These are phyloP conservation scores for Drosophila miranda DNA, from an alignment of 1,140 invertebrate genomes.

Conservation along the genomic window DNA sequence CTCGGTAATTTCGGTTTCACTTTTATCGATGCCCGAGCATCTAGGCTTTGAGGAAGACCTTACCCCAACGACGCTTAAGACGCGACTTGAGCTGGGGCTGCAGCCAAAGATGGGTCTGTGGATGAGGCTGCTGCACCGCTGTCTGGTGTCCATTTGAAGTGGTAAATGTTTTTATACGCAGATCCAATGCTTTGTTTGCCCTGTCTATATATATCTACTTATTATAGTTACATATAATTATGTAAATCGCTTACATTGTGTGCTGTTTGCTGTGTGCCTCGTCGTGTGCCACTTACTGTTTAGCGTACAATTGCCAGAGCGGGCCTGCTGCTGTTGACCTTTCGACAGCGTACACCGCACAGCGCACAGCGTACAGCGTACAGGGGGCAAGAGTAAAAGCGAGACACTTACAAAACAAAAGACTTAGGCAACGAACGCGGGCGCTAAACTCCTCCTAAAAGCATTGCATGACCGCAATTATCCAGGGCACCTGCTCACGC, in stretches of 20 bases:
- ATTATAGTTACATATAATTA: conserved; percentile 69
- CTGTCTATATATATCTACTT: conserved; percentile 22
- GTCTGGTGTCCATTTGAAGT: conserved; percentile 56
- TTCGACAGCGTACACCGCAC: conserved; percentile 22
- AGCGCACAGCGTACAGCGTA: not conserved
- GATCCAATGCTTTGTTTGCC: conserved; percentile 55
- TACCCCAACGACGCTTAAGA: too few relatives aligned
- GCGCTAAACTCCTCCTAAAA: conserved; percentile 48
- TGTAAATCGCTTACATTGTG: conserved; percentile 74
- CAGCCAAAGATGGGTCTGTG: conserved; percentile 49
- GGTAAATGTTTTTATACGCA: conserved; percentile 60
- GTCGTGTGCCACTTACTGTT: conserved; percentile 70
- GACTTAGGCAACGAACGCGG: conserved; percentile 77
- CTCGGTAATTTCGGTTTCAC: conserved; percentile 77
- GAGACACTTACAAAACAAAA: conserved; percentile 65
- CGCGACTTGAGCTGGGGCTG: not conserved
- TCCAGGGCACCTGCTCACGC: conserved; percentile 45
- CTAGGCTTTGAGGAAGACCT: conserved; percentile 47
- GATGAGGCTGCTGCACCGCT: conserved; percentile 29
- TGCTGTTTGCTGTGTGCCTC: conserved; percentile 57
- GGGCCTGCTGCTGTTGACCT: conserved; percentile 71
- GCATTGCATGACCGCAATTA: conserved; percentile 55
- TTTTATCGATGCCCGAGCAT: conserved; percentile 74
- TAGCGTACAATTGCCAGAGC: conserved; percentile 29
- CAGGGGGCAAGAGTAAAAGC: conserved; percentile 17